Evolutionary conservation across 2,113 vertebrate genomes (phyloP).

Genomic region (Eulemur macaco): DNA sequence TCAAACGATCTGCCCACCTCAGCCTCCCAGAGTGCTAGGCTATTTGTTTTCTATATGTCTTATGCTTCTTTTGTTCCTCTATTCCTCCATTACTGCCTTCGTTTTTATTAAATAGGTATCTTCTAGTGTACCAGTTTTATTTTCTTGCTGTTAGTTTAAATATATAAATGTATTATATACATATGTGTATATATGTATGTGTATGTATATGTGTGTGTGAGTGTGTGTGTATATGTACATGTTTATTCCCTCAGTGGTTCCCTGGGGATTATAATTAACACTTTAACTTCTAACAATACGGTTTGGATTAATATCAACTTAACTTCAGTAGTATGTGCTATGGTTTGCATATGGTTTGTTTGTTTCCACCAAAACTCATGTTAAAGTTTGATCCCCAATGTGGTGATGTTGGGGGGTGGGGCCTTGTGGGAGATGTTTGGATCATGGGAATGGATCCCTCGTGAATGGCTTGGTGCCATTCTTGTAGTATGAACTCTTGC

Average conservation of each 20-base stretch:
- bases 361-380: not conserved
- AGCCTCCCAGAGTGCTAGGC: too few relatives aligned
- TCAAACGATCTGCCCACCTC: too few relatives aligned
- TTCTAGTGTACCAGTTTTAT: not conserved
- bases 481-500: not conserved
- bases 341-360: not conserved
- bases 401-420: not conserved
- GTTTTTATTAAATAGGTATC: slow-evolving; percentile 12
- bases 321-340: not conserved
- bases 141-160: slow-evolving; percentile 8
- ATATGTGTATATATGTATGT: not conserved
- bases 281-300: not conserved
- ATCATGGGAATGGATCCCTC: not conserved
- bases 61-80: not conserved
- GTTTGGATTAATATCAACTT: slow-evolving; percentile 4
- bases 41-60: not conserved
- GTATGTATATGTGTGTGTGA: not conserved
- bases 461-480: not conserved
- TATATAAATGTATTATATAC: not conserved
- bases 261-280: slow-evolving; percentile 2
- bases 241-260: slow-evolving; percentile 4
- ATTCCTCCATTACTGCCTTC: not conserved
- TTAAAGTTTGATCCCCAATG: not conserved
- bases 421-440: not conserved
- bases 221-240: not conserved